Evolutionary conservation across 2,113 vertebrate species (phyloP), one percentile per base, ranked within the genome.

Genomic region (Hippolais icterina): DNA sequence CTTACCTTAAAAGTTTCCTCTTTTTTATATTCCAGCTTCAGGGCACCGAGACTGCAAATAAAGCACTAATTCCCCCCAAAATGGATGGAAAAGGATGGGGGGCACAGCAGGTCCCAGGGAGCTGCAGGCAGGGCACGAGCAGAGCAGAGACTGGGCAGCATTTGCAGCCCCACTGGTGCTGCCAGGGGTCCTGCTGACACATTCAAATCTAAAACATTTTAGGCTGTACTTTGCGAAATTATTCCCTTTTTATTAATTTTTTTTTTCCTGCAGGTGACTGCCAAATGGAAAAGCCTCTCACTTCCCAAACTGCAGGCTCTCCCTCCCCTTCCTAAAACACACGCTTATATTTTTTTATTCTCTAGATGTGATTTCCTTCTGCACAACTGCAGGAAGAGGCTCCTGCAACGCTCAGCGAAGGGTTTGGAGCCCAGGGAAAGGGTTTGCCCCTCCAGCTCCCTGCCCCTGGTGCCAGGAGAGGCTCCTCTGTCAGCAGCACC

Each of bases 341-440:
- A 23, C 12, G 1, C 10, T 25, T 47, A 19, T 41, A 46, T 22
- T 56, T 37, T 10, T 12, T 29, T 44, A 19, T 41, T 57, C 13
- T 8, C 17, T 10, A 1, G 5, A 1, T 37, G 65, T 12, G 1
- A 31, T 35, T 75, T 56, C 53, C 44, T 68, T 11, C 44, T 10
- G 35, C 39, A 28, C 46, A 31, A 25, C 60, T 16, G 35, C 46
- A 44, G 14, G 35, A 29, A 35, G 49, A 54, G 11, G 20, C 12
- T 54, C 20, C 13, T 1, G 47, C n/a, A 39, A 31, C 0, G 2
- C 37, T 44, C 10, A 4, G 47, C 25, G 2, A 33, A 90, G 9
- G 20, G 10, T 37, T 28, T 31, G 0, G 0, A 81, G 54, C 59
- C 49, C 22, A 35, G 60, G 54, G 50, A 21, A 37, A 18, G 54